These are phyloP conservation scores for Hyperoplus immaculatus DNA, from an alignment of 2,797 vertebrate genomes.

Conservation along the genomic window DNA sequence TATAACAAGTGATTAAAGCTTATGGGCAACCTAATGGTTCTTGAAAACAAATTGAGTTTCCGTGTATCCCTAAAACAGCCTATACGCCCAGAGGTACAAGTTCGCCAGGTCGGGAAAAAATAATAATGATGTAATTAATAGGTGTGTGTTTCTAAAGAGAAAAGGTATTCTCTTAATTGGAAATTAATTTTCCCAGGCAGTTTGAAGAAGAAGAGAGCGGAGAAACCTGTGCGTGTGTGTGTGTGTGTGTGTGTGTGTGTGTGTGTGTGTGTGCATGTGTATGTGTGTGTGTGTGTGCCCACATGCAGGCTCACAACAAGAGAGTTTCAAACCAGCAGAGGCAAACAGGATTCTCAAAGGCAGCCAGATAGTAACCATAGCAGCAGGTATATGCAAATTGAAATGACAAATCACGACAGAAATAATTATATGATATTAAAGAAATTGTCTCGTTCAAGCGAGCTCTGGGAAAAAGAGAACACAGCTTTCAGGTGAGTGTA, in stretches of 20 bases:
- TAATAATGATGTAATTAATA: constrained; percentile 4
- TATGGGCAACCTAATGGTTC: background rate
- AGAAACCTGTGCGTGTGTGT: background rate
- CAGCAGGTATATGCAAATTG: constrained; percentile 40
- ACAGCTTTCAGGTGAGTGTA: constrained; percentile 30
- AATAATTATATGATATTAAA: constrained; percentile 11
- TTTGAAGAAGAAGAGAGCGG: constrained; percentile 12
- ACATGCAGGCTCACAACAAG: background rate
- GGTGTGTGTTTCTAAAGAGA: background rate
- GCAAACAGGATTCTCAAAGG: constrained; percentile 34
- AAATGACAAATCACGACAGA: constrained; percentile 16
- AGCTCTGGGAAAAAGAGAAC: constrained; percentile 11
- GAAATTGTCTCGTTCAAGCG: constrained; percentile 22
- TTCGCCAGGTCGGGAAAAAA: background rate
- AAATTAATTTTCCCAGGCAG: background rate
- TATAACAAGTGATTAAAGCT: background rate
- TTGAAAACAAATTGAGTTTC: background rate
- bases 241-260: no score
- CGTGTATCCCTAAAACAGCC: background rate
- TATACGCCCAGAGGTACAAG: background rate
- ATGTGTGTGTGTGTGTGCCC: background rate
- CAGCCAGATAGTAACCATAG: constrained; percentile 49
- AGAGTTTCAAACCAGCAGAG: constrained; percentile 24
- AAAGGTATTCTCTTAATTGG: background rate
- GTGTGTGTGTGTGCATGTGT: background rate